phyloP scores from a whole-genome alignment of 2,888 invertebrate genomes.

The Silvanus unidentatus region DNA sequence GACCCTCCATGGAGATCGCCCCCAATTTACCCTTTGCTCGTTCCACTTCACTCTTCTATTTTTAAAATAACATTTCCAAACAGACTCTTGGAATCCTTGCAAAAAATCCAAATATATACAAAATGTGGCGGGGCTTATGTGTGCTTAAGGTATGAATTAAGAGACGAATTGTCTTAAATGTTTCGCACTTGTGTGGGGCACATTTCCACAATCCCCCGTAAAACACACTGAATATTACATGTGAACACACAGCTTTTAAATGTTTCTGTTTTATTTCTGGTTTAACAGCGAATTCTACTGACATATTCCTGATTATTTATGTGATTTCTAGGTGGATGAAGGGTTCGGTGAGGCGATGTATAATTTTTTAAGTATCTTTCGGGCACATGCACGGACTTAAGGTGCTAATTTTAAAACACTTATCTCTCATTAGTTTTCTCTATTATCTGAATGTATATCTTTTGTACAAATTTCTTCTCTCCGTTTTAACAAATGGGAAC shows the following conservation, averaged over 20 bases:
- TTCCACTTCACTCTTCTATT: slow-evolving; percentile 46
- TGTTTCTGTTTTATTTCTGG: no score
- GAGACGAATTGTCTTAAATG: no score
- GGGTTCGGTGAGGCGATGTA: slow-evolving; percentile 30
- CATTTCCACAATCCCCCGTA: no score
- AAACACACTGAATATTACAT: no score
- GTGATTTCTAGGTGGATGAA: slow-evolving; percentile 27
- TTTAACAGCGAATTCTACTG: no score
- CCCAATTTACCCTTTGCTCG: slow-evolving; percentile 43
- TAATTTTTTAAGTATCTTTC: slow-evolving; percentile 31
- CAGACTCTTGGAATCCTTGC: slow-evolving; percentile 7
- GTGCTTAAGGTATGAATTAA: slow-evolving; percentile 11
- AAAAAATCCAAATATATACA: background rate
- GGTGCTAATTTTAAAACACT: background rate
- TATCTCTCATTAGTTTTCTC: background rate
- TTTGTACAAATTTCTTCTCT: no score
- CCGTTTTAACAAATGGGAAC: no score
- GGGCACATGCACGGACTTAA: slow-evolving; percentile 25
- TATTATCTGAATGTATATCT: no score
- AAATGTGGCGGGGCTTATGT: slow-evolving; percentile 3
- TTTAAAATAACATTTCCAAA: slow-evolving; percentile 38
- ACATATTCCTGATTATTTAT: no score
- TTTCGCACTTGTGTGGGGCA: no score
- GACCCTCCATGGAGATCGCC: slow-evolving; percentile 38
- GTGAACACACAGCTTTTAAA: no score